Percentiles rank a stretch among this genome's conserved stretches.
phyloP scores from a whole-genome alignment of 2,113 vertebrate genomes.

The Xiphophorus maculatus region DNA sequence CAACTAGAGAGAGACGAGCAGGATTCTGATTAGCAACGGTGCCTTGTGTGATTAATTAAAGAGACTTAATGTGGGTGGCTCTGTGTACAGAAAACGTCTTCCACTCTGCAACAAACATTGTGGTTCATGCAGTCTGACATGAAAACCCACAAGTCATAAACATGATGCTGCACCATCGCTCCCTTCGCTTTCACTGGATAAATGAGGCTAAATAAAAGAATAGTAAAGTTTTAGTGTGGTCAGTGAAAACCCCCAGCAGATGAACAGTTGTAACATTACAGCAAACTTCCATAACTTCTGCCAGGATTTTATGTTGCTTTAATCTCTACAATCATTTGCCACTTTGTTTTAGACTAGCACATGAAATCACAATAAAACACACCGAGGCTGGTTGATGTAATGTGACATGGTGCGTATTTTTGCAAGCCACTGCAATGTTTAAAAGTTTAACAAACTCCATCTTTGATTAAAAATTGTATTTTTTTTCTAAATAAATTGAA shows the following conservation, averaged over 20 bases:
- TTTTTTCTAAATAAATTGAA: not conserved
- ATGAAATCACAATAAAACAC: not conserved
- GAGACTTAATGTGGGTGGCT: not conserved
- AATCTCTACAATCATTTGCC: no score
- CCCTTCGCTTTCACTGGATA: not conserved
- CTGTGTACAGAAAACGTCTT: not conserved
- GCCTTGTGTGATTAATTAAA: constrained; percentile 7
- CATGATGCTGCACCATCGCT: not conserved
- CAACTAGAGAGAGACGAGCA: not conserved
- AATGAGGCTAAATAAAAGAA: not conserved
- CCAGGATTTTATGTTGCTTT: not conserved
- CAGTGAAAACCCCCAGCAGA: not conserved
- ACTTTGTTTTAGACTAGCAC: not conserved
- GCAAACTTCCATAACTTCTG: not conserved
- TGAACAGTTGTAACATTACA: not conserved
- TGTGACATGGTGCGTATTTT: not conserved
- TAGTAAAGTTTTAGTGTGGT: not conserved
- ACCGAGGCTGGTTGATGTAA: not conserved
- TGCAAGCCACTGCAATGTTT: not conserved
- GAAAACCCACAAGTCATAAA: not conserved
- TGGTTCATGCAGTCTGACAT: not conserved
- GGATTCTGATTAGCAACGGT: not conserved
- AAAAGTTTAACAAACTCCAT: not conserved
- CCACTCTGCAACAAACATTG: not conserved
- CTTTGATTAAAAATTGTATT: not conserved